Conservation (phyloP, 2,797 vertebrate species). For the Rhinoraja longicauda region DNA sequence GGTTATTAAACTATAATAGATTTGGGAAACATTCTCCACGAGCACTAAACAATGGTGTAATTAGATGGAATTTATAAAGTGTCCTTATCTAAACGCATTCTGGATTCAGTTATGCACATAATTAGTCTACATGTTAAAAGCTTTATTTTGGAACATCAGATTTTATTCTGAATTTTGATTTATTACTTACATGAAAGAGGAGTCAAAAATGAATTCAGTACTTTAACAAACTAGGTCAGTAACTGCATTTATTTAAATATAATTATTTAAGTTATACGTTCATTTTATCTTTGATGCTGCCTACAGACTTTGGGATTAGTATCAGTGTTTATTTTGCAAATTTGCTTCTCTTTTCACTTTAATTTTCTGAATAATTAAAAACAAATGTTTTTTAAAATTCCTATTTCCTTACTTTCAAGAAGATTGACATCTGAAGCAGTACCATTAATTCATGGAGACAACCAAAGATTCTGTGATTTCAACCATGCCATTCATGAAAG, state of each 20-base stretch:
- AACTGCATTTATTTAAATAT: neutral
- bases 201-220: neutral
- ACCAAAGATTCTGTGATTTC: neutral
- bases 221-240: neutral
- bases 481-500: neutral
- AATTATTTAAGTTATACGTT: neutral
- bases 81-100: neutral
- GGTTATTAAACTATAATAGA: neutral
- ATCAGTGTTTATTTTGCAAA: neutral
- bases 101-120: neutral
- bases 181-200: neutral
- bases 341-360: neutral
- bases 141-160: neutral
- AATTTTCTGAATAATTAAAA: constrained; percentile 10
- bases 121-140: neutral
- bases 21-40: neutral
- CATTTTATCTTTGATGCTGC: neutral
- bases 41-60: neutral
- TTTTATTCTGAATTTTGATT: neutral
- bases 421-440: neutral
- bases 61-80: neutral
- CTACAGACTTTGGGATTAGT: neutral
- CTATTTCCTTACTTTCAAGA: neutral
- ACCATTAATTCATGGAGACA: neutral
- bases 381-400: neutral